These are phyloP conservation scores for Drosophila bipectinata DNA, from an alignment of 1,140 invertebrate species.

Conservation along the genomic window DNA sequence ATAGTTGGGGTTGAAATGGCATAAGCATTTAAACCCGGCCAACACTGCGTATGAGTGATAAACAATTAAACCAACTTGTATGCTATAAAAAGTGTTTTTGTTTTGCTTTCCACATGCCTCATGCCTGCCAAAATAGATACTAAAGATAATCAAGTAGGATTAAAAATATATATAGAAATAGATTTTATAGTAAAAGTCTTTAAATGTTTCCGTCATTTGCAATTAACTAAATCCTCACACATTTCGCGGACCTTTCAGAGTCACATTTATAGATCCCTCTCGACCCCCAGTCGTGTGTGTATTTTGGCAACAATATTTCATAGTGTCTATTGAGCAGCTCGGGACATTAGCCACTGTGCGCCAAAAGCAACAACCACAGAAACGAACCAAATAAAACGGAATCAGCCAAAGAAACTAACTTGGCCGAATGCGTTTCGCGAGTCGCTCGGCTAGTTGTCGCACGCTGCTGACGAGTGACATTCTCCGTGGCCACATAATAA, in stretches of 20 bases:
- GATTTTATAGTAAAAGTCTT: background rate
- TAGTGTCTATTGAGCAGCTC: constrained; percentile 32
- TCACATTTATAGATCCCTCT: constrained; percentile 23
- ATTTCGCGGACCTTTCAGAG: constrained; percentile 29
- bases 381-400: constrained; percentile 14
- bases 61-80: background rate
- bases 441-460: constrained; percentile 28
- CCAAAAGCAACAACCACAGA: constrained; percentile 44
- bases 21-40: constrained; percentile 4
- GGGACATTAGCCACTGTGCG: constrained; percentile 50
- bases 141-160: background rate
- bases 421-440: constrained; percentile 64
- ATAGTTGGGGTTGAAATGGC: constrained; percentile 1
- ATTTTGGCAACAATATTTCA: constrained; percentile 67
- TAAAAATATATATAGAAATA: background rate
- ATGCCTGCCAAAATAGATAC: background rate
- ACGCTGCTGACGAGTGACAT: constrained; percentile 66
- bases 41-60: constrained; percentile 24
- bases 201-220: background rate
- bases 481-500: constrained; percentile 48
- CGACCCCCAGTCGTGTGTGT: constrained; percentile 35
- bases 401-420: constrained; percentile 30
- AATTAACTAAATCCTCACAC: background rate
- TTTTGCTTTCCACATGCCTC: background rate
- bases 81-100: background rate